Conservation (phyloP, 2,797 vertebrate species). For the Anguilla pacifica region DNA sequence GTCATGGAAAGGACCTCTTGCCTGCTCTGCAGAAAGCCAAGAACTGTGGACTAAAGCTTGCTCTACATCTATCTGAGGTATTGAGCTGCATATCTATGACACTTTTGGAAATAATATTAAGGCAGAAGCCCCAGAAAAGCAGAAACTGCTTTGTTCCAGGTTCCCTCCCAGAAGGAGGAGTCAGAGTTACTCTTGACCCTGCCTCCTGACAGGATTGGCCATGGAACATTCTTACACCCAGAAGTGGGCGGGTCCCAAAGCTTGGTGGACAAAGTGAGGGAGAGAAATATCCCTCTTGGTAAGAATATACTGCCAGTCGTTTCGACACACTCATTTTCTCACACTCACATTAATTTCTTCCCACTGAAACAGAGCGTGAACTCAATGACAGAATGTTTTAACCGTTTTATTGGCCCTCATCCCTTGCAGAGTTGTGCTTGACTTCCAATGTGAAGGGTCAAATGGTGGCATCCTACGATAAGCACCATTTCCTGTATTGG, state of each 20-base stretch:
- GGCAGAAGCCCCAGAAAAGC: background rate
- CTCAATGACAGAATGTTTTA: background rate
- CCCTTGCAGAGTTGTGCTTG: slow-evolving; percentile 82
- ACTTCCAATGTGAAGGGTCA: slow-evolving; percentile 94
- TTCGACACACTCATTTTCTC: background rate
- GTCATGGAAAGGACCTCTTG: slow-evolving; percentile 83
- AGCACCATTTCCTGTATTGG: slow-evolving; percentile 95
- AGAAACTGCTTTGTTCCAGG: slow-evolving; percentile 67
- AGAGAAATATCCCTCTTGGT: slow-evolving; percentile 87
- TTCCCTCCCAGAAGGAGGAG: slow-evolving; percentile 85
- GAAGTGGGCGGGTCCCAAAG: slow-evolving; percentile 73
- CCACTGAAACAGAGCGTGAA: background rate
- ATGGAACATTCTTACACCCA: slow-evolving; percentile 87
- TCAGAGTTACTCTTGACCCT: slow-evolving; percentile 83
- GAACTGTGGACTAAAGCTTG: slow-evolving; percentile 86
- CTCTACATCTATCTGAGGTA: slow-evolving; percentile 95
- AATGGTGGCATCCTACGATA: slow-evolving; percentile 81
- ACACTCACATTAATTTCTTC: background rate
- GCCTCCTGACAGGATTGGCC: slow-evolving; percentile 93
- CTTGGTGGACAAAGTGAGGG: slow-evolving; percentile 81
- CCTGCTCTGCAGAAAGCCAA: slow-evolving; percentile 85
- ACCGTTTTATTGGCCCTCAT: background rate
- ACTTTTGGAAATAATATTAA: background rate
- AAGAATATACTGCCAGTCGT: slow-evolving; percentile 43
- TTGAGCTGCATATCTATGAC: slow-evolving; percentile 13